Base-by-base conservation (phyloP, 1,140 invertebrate genomes). In the Thalassaphorura encarpata region DNA sequence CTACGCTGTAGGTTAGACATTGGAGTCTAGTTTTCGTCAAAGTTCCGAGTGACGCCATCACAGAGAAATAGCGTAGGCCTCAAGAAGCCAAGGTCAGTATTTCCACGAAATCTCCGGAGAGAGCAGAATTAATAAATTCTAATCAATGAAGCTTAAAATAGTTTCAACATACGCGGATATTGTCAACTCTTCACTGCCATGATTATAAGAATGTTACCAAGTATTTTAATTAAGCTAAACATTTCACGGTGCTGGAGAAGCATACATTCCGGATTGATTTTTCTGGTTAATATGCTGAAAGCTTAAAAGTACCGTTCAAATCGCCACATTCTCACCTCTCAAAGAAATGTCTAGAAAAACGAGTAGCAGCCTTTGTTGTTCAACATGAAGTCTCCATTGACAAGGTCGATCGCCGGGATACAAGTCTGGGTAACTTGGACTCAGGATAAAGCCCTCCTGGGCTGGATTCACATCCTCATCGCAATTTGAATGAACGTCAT, bases 381-480 rank as follows among this genome's bases (percentile, higher is more conserved):
- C 41, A 31, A 64, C 62, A 28, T 61, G 58, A n/a, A 64, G 43
- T 39, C 56, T 54, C 62, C 62, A 64, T 59, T 64, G 62, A 54
- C 62, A 64, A 19, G 52, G 43, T 21, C 45, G 55, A 39, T 58
- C 62, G 31, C 62, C 58, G 16, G 55, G 58, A 29, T 64, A 64
- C 1, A 64, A 28, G 21, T 61, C 59, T 5, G 62, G 62, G 46
- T 64, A 64, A 8, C 62, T 58, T 6, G 62, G 62, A 47, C 58
- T 61, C 6, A 58, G 15, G 18, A 64, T 40, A 26, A 61, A 64
- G 21, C 62, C 62, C 46, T 64, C 62, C 3, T 43, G 42, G 28
- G 62, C 62, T 16, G 62, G 46, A 28, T 31, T 31, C 24, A 64
- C 39, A 43, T 61, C 58, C 41, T 47, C 53, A 54, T 64, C 61